Evolutionary conservation across 2,797 vertebrate genomes (phyloP).

Genomic region (Rallus crepitans): DNA sequence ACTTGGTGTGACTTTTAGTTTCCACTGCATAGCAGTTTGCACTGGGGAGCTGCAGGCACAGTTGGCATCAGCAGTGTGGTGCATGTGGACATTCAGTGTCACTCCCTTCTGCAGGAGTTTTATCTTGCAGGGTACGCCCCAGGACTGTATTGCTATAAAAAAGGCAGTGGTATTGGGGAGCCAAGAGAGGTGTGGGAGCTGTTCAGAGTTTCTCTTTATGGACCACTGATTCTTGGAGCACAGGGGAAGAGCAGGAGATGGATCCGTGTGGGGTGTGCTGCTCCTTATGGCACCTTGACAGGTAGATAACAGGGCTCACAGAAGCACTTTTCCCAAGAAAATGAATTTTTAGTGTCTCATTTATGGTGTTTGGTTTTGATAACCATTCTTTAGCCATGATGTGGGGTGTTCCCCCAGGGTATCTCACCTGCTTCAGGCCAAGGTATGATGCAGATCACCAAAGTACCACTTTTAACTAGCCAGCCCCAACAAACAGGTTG

Average conservation of each 20-base stretch:
- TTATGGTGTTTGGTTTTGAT: background rate
- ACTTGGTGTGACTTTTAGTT: background rate
- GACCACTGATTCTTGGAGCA: background rate
- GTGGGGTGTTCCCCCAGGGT: background rate
- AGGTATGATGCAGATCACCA: background rate
- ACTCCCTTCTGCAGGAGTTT: background rate
- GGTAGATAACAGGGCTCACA: background rate
- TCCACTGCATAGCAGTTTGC: background rate
- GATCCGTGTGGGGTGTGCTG: background rate
- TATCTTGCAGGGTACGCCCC: background rate
- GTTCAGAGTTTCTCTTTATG: background rate
- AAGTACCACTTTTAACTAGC: background rate
- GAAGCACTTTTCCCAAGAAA: background rate
- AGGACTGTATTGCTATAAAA: background rate
- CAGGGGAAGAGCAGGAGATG: background rate
- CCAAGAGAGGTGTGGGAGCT: background rate
- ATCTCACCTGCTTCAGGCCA: background rate
- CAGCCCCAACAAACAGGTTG: rapidly evolving
- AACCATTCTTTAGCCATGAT: background rate
- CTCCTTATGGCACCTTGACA: background rate
- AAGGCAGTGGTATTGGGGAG: background rate
- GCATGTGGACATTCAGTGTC: rapidly evolving
- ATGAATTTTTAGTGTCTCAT: background rate
- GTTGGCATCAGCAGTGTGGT: background rate
- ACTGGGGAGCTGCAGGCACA: background rate